Evolutionary conservation across 2,888 invertebrate genomes (phyloP), one percentile per base, ranked within the genome.

Genomic region (Ichneumoninae sp.): DNA sequence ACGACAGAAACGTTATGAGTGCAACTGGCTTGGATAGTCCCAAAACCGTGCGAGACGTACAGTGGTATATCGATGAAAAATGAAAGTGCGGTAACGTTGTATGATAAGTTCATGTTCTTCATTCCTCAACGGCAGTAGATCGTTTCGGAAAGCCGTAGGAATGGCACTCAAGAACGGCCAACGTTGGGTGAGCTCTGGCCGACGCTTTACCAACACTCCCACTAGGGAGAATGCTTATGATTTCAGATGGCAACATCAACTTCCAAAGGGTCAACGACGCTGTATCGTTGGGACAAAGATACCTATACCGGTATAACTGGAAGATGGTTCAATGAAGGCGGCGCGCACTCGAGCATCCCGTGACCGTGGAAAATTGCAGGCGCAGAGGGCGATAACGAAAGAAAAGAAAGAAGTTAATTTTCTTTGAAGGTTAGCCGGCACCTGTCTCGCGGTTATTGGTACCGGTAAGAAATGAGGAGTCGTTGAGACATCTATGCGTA

Each of bases 371-470:
- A 44, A 66, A 54, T 57, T 8, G n/a, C 54, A 6, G 62, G 30
- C 62, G 0, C 6, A n/a, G 16, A 13, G 16, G 16, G 8, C 57
- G 62, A 30, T 54, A 33, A 6, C 3, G 33, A 44, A 68, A 36
- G 47, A 44, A 57, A 16, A 33, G 36, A 22, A 36, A 44, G 26
- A 60, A 13, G 30, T 44, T 26, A 16, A 77, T 65, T 77, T 68
- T 69, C 83, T 84, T 80, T 70, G 77, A 77, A 69, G 77, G 57
- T 66, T 69, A 60, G 72, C 80, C 77, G 44, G 80, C 71, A 71
- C 57, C 50, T 65, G 60, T 72, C 69, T 33, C 62, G 62, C 36
- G 54, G 70, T 74, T 78, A 80, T 80, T 65, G 83, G 77, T 84
- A 74, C 47, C 16, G 52, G 52, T 69, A 80, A 80, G 68, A 72